Base-by-base conservation (phyloP, 2,888 invertebrate genomes). In the Troglohyphantes excavatus region DNA sequence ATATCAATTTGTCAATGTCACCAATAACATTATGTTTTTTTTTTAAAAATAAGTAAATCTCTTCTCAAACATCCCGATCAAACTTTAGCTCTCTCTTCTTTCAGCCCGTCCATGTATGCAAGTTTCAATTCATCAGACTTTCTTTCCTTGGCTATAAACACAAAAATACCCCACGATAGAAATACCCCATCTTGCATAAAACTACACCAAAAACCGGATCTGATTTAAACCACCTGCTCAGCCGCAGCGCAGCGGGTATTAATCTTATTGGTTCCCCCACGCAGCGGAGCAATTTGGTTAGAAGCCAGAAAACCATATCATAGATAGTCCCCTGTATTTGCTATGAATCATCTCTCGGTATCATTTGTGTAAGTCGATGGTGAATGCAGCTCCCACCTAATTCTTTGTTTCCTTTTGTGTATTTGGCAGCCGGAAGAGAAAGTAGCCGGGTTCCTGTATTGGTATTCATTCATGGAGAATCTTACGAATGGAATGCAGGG, bases 401-500 rank as follows among this genome's bases (percentile, higher is more conserved):
- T 82, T 88, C 75, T 82, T 88, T 87, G 87, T 82, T 88, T 88
- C 88, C 67, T 82, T 82, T 78, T 82, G 65, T 67, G 59, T 67
- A 17, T 76, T 72, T 83, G 68, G 68, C 81, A 90, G 86, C 21
- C 43, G 90, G 86, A 82, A 82, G 86, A 53, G 82, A 86, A 21
- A 72, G 26, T n/a, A 43, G 21, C 43, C 23, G 11, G 46, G 84
- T 92, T 93, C 96, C 97, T 59, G 97, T 97, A 0, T 95, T 99
- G 93, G 96, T 99, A 78, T 98, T 97, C 94, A 96, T 99, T 91
- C 98, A 98, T 92, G 98, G 98, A 0, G 98, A 98, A 93, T 98
- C 98, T 0, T 98, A 97, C 94, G 96, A 96, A 94, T 97, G 97
- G 96, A 97, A 97, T 93, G 95, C 96, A 76, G 97, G 97, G 92